A percentile compares a stretch with the other conserved stretches of the same genome.
Evolutionary conservation across 2,113 vertebrate species (phyloP).

Genomic region (Cyprinodon variegatus): DNA sequence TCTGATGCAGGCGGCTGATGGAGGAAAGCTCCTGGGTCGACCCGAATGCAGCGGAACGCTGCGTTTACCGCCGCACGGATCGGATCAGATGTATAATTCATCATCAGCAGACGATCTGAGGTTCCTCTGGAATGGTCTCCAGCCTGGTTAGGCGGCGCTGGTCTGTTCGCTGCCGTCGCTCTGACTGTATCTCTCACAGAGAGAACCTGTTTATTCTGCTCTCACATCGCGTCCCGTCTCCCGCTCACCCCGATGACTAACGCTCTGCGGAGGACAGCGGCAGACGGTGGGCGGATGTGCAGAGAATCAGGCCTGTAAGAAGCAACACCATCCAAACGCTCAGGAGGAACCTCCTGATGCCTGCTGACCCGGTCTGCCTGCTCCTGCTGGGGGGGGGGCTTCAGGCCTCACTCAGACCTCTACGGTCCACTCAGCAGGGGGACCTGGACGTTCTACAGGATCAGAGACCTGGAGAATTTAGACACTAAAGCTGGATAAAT

Average conservation of each 20-base stretch:
- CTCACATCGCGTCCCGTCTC: constrained; percentile 32
- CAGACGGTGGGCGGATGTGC: constrained; percentile 42
- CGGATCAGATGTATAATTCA: background rate
- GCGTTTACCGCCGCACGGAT: background rate
- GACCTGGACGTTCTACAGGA: too few relatives aligned
- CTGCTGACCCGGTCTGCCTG: background rate
- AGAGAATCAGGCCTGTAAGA: constrained; percentile 11
- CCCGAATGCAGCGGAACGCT: too few relatives aligned
- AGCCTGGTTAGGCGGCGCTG: too few relatives aligned
- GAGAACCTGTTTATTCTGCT: background rate
- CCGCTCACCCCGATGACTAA: constrained; percentile 38
- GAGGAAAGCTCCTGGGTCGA: too few relatives aligned
- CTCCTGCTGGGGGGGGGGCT: too few relatives aligned
- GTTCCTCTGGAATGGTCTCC: background rate
- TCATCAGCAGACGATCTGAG: background rate
- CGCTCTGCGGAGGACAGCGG: constrained; percentile 16
- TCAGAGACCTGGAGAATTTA: too few relatives aligned
- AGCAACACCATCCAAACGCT: background rate
- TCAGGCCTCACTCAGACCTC: too few relatives aligned
- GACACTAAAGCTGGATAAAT: too few relatives aligned
- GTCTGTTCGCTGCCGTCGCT: too few relatives aligned
- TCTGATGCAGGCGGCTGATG: too few relatives aligned
- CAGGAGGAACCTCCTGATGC: background rate
- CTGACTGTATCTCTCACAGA: too few relatives aligned
- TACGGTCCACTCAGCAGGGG: too few relatives aligned